Base-by-base conservation (phyloP, 2,888 invertebrate species). In the Parnassius orleans region DNA sequence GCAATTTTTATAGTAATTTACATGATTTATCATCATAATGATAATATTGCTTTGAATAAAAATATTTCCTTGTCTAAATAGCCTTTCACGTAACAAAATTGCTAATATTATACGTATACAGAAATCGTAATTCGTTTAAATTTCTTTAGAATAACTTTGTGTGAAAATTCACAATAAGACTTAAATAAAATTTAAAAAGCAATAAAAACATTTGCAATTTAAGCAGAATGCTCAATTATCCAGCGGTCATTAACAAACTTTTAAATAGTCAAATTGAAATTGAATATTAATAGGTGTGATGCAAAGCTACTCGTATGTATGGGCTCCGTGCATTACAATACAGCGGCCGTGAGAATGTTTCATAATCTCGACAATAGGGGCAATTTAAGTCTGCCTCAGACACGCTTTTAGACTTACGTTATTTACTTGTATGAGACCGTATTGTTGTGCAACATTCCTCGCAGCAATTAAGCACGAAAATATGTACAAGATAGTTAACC, bases 281-380 rank as follows among this genome's bases (percentile, higher is more conserved):
- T 67, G 66, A 66, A 69, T 70, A 68, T 67, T 68, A 75, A 72
- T 66, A 64, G 68, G 64, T 74, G 67, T 73, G 74, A 76, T 71
- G 74, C 77, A 78, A 79, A 70, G 63, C 33, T 33, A 33, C 33
- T 33, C 5, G 33, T 33, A 33, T 33, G 68, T 71, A 73, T 70
- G 67, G 67, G 66, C 68, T 68, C 48, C 67, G 72, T 69, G 75
- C 74, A 77, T 73, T 78, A 83, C 83, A 81, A 80, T 80, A 73
- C 74, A 60, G 68, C 69, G 73, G 67, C 87, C 89, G 87, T 89
- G 89, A 87, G 89, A 90, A 78, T 70, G 72, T 87, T 84, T 81
- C 80, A 80, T 83, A 87, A 88, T 76, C 70, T 60, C 71, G 71
- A 83, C 86, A 84, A 86, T 86, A 75, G 80, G 73, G 80, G 80